Percentiles rank a stretch among this genome's conserved stretches.
phyloP scores from a whole-genome alignment of 2,888 invertebrate genomes.

The Euspilapteryx auroguttella region DNA sequence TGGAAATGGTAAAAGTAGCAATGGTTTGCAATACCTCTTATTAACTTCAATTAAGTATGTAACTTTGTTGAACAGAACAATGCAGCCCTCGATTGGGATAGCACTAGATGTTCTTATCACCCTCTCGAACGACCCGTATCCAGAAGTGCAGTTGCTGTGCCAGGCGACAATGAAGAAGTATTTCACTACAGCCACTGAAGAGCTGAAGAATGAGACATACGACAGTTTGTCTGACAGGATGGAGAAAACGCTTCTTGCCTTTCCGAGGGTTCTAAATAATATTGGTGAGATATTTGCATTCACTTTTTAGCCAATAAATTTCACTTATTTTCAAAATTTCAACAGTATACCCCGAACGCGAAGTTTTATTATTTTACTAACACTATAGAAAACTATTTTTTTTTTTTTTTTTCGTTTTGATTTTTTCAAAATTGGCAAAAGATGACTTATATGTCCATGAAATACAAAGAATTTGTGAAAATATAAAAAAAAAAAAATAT shows the following conservation, averaged over 20 bases:
- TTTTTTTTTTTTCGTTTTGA: not conserved
- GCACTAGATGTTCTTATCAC: constrained; percentile 70
- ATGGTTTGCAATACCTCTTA: too few species aligned
- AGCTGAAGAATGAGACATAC: constrained; percentile 28
- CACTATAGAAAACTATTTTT: too few species aligned
- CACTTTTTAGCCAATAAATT: not conserved
- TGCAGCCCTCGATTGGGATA: constrained; percentile 61
- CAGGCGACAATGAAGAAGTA: constrained; percentile 29
- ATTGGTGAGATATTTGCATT: constrained; percentile 47
- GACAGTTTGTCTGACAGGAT: constrained; percentile 65
- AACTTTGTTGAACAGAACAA: constrained; percentile 58
- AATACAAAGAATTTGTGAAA: too few species aligned
- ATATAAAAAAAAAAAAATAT: too few species aligned
- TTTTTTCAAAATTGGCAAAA: too few species aligned
- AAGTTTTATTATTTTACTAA: too few species aligned
- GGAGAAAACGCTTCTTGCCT: constrained; percentile 53
- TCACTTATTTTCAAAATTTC: constrained; percentile 9
- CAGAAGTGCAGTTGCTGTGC: constrained; percentile 48
- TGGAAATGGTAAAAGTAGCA: too few species aligned
- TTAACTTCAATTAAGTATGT: too few species aligned
- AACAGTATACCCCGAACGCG: too few species aligned
- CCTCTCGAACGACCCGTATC: constrained; percentile 66
- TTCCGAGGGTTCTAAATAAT: constrained; percentile 70
- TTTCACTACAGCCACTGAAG: constrained; percentile 19
- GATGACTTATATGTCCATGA: too few species aligned